These are phyloP conservation scores for Oriolus oriolus DNA, from an alignment of 2,113 vertebrate species.

Conservation along the genomic window DNA sequence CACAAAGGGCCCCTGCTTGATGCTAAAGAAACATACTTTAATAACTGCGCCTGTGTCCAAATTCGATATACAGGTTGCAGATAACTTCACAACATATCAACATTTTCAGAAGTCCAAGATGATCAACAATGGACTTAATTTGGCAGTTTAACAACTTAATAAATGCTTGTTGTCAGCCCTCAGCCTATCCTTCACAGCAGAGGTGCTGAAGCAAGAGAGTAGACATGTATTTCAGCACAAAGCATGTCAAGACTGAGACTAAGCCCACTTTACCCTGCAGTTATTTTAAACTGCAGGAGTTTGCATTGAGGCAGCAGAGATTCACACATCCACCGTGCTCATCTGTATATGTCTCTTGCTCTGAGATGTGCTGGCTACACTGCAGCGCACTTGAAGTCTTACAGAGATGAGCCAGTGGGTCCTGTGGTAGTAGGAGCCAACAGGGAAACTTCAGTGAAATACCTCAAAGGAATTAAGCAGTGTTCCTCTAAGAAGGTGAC, in stretches of 20 bases:
- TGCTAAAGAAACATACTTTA: background rate
- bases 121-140: background rate
- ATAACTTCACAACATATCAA: background rate
- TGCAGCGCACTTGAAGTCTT: background rate
- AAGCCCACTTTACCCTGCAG: background rate
- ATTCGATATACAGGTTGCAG: background rate
- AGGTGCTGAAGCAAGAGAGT: background rate
- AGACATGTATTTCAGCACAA: background rate
- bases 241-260: background rate
- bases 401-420: fast-evolving
- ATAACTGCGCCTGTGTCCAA: background rate
- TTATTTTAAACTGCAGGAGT: background rate
- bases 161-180: background rate
- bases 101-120: background rate
- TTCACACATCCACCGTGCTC: background rate
- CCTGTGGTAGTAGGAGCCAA: background rate
- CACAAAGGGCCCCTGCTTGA: background rate
- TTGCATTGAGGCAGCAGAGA: background rate
- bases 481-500: background rate
- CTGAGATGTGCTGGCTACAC: background rate
- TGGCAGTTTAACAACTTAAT: background rate
- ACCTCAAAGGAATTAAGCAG: background rate
- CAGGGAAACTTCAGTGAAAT: background rate
- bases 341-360: background rate
- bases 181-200: background rate